A percentile compares a stretch with the other conserved stretches of the same genome.
phyloP scores from a whole-genome alignment of 2,888 invertebrate genomes.

The Erebia epiphron region DNA sequence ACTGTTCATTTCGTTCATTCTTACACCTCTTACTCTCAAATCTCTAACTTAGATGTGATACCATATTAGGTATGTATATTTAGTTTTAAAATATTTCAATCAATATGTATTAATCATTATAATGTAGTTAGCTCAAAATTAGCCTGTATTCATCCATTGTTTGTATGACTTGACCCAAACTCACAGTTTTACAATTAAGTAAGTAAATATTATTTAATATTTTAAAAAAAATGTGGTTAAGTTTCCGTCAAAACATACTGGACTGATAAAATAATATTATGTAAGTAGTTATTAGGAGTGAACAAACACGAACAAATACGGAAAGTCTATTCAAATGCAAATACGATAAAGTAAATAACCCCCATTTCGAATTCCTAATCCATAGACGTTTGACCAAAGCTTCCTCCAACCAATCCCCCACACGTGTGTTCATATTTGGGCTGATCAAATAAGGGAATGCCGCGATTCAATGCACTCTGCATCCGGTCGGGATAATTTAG shows the following conservation, averaged over 20 bases:
- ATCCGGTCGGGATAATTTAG: conserved; percentile 60
- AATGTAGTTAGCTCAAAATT: too few relatives aligned
- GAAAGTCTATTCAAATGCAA: conserved; percentile 21
- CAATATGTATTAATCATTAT: too few relatives aligned
- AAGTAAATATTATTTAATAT: not conserved
- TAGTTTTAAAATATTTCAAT: too few relatives aligned
- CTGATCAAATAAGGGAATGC: conserved; percentile 49
- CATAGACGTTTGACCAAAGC: conserved; percentile 40
- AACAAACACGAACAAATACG: not conserved
- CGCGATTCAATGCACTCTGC: conserved; percentile 68
- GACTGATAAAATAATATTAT: not conserved
- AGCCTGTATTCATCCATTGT: too few relatives aligned
- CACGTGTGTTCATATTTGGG: conserved; percentile 48
- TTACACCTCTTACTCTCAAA: too few relatives aligned
- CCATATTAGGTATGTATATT: too few relatives aligned
- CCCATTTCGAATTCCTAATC: conserved; percentile 36
- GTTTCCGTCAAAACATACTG: not conserved
- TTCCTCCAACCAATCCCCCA: conserved; percentile 38
- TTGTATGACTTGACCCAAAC: too few relatives aligned
- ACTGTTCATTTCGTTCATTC: too few relatives aligned
- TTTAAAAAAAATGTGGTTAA: not conserved
- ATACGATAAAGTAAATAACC: conserved; percentile 18
- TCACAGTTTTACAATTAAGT: too few relatives aligned
- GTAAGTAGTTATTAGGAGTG: not conserved
- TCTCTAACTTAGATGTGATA: too few relatives aligned